Percentiles rank a stretch among this genome's conserved stretches.
phyloP scores from a whole-genome alignment of 2,113 vertebrate genomes.

The Mungos mungo region DNA sequence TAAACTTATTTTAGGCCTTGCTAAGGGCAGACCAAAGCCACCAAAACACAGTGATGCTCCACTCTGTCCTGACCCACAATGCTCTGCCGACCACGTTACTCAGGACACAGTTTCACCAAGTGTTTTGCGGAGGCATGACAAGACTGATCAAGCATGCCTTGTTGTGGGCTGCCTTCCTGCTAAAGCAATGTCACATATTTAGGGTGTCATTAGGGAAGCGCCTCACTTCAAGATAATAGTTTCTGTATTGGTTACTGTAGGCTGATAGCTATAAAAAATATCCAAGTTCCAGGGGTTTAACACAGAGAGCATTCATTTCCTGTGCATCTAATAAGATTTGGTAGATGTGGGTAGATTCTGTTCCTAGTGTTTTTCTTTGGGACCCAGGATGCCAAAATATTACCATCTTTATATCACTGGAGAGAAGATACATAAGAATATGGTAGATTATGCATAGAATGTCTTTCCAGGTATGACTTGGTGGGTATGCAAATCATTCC shows the following conservation, averaged over 20 bases:
- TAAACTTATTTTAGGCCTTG: not conserved
- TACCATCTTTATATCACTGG: not conserved
- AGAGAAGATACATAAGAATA: not conserved
- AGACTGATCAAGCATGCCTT: not conserved
- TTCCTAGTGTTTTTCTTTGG: not conserved
- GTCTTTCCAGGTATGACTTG: not conserved
- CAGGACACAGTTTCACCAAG: not conserved
- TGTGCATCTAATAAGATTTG: not conserved
- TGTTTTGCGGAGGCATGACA: too few species aligned
- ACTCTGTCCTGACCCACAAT: too few species aligned
- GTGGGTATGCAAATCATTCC: not conserved
- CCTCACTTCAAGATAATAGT: not conserved
- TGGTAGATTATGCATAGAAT: too few species aligned
- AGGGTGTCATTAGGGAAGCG: not conserved
- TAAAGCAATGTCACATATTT: not conserved
- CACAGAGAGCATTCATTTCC: not conserved
- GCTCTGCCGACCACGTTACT: rapidly evolving
- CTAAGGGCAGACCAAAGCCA: too few species aligned
- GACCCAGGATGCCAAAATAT: not conserved
- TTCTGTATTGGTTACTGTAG: not conserved
- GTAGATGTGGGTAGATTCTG: too few species aligned
- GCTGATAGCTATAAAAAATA: not conserved
- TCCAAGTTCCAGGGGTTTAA: not conserved
- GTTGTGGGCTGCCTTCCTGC: not conserved
- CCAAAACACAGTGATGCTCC: rapidly evolving